These are phyloP conservation scores for Clanis bilineata DNA, from an alignment of 2,888 invertebrate genomes.

Conservation along the genomic window DNA sequence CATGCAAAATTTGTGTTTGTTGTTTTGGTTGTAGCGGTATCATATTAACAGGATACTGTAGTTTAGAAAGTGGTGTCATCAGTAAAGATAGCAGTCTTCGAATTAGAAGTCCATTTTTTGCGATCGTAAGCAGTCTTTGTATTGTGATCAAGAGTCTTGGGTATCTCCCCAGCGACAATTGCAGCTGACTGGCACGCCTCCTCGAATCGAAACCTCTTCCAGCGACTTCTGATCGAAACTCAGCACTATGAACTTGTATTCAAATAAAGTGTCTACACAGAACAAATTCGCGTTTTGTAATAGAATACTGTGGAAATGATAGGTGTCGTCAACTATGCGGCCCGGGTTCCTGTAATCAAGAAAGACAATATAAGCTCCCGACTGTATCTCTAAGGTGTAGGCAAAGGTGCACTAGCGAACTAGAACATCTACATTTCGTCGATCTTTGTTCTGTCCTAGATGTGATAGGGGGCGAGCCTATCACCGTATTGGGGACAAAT, in stretches of 20 bases:
- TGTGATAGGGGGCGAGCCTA: too few relatives aligned
- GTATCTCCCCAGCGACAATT: slow-evolving; percentile 21
- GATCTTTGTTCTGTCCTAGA: too few relatives aligned
- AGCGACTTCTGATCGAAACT: slow-evolving; percentile 19
- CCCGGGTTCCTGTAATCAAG: not conserved
- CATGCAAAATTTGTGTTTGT: too few relatives aligned
- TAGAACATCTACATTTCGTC: too few relatives aligned
- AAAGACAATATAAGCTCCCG: too few relatives aligned
- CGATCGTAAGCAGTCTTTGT: not conserved
- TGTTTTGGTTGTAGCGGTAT: too few relatives aligned
- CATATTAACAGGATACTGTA: too few relatives aligned
- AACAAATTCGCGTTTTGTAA: slow-evolving; percentile 21
- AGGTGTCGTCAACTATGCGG: not conserved
- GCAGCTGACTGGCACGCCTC: slow-evolving; percentile 35
- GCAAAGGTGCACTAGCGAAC: too few relatives aligned
- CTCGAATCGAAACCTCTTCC: slow-evolving; percentile 23
- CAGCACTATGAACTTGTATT: slow-evolving; percentile 32
- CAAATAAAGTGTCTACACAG: slow-evolving; percentile 25
- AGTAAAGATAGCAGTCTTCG: not conserved
- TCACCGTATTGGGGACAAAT: too few relatives aligned
- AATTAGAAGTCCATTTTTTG: too few relatives aligned
- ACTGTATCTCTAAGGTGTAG: too few relatives aligned
- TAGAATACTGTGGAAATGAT: not conserved
- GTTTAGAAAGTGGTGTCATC: too few relatives aligned
- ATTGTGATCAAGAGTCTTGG: not conserved